Conservation (phyloP, 2,113 vertebrate species). For the Campylomormyrus tamandua region DNA sequence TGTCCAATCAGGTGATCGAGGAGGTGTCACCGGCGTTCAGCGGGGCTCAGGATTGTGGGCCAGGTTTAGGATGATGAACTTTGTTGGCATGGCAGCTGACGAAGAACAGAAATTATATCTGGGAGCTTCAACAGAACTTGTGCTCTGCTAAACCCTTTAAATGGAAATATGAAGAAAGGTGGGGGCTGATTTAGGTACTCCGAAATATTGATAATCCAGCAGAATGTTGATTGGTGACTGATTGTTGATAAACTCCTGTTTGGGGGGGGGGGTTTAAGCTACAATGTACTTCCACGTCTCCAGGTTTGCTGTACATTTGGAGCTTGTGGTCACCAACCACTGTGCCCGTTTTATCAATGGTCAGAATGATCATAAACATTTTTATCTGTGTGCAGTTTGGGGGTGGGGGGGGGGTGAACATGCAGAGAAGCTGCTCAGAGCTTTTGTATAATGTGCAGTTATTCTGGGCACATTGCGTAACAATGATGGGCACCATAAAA, state of each 20-base stretch:
- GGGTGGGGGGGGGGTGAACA: neutral
- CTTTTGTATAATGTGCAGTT: neutral
- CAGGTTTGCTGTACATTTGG: neutral
- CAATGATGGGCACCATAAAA: neutral
- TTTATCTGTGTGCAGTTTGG: neutral
- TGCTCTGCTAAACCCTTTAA: neutral
- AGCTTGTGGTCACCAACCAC: neutral
- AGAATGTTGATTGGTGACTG: neutral
- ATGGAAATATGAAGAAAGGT: neutral
- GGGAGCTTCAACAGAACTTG: neutral
- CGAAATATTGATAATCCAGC: neutral
- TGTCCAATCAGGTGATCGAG: neutral
- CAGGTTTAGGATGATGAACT: neutral
- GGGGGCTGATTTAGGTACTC: neutral
- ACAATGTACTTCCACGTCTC: neutral
- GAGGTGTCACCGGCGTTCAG: neutral
- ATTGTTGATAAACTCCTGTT: neutral
- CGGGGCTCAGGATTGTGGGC: neutral
- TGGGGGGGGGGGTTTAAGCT: neutral
- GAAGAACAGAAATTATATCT: neutral
- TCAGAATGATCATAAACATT: neutral
- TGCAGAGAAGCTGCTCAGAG: neutral
- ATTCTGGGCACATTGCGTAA: neutral
- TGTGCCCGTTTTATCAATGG: too few species aligned
- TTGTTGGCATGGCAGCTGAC: neutral